Base-by-base conservation (phyloP, 2,888 invertebrate genomes). In the Chymomyza fuscimana region DNA sequence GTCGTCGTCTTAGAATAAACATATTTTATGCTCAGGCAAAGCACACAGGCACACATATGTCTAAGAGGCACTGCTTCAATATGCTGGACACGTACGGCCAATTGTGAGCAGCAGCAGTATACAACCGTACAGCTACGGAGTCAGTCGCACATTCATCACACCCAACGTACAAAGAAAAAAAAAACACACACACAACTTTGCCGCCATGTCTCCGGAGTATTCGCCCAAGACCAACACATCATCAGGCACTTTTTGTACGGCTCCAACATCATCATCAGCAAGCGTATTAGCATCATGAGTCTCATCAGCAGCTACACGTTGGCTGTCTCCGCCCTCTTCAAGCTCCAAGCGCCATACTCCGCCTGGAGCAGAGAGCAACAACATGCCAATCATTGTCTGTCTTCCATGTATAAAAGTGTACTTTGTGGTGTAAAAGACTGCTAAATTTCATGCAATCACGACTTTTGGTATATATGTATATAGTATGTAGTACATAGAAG, bases 401-500 rank as follows among this genome's bases (percentile, higher is more conserved):
- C 65, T 62, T 61, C 51, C 69, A 56, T 56, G 69, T 58, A 67
- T 36, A 15, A 12, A 60, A 29, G 29, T 51, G 50, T 63, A 46
- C 50, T 46, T 51, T 52, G 52, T 60, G 69, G 32, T 64, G 66
- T 71, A 70, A 81, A 75, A 78, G 67, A 80, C 79, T 70, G 81
- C 85, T 87, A 85, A 87, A 81, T 86, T 87, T 82, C 79, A 86
- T 79, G 87, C 86, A 86, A 86, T 86, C 85, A 87, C 86, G 86
- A 86, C 85, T 72, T 77, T 22, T 76, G 73, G 73, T 76, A 51
- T 50, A 25, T 58, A 22, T 54, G 16, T 54, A 4, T n/a, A n/a
- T 54, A n/a, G 16, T 29, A 12, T 58, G 15, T 46, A 15, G 4
- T 10, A 12, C 40, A 46, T 46, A 46, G 12, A 46, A 46, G 12